Conservation (phyloP, 1,140 invertebrate species). For the Helicoverpa armigera region DNA sequence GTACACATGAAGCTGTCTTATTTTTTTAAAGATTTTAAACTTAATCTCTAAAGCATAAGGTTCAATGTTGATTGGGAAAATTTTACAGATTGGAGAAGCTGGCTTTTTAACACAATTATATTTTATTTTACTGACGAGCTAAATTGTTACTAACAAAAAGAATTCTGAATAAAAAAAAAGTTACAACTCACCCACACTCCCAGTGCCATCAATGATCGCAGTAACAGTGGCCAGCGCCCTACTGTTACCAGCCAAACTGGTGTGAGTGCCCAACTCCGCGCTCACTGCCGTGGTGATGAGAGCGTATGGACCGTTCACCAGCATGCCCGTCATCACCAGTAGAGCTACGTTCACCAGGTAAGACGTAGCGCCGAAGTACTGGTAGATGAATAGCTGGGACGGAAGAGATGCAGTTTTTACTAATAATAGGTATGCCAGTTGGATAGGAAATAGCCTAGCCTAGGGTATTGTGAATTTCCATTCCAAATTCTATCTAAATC, state of each 20-base stretch:
- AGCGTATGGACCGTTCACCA: constrained; percentile 98
- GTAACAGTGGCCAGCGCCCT: constrained; percentile 98
- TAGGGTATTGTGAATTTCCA: too few relatives aligned
- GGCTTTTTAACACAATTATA: too few relatives aligned
- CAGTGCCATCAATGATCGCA: constrained; percentile 98
- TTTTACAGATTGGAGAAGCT: too few relatives aligned
- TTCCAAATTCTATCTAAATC: too few relatives aligned
- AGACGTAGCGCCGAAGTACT: constrained; percentile 89
- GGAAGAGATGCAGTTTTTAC: not conserved
- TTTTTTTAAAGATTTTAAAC: too few relatives aligned
- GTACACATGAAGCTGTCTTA: too few relatives aligned
- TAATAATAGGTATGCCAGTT: not conserved
- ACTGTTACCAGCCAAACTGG: constrained; percentile 93
- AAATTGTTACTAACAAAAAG: too few relatives aligned
- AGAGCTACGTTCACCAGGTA: constrained; percentile 90
- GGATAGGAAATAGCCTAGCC: not conserved
- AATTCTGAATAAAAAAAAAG: too few relatives aligned
- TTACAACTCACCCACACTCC: constrained; percentile 91
- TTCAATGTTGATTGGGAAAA: too few relatives aligned
- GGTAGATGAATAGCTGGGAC: constrained; percentile 92
- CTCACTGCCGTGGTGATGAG: constrained; percentile 98
- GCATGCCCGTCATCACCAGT: constrained; percentile 91
- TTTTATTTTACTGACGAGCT: too few relatives aligned
- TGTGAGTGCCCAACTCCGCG: constrained; percentile 95
- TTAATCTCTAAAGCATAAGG: too few relatives aligned